These are phyloP conservation scores for Ctenodactylus gundi DNA, from an alignment of 2,113 vertebrate genomes.

Conservation along the genomic window DNA sequence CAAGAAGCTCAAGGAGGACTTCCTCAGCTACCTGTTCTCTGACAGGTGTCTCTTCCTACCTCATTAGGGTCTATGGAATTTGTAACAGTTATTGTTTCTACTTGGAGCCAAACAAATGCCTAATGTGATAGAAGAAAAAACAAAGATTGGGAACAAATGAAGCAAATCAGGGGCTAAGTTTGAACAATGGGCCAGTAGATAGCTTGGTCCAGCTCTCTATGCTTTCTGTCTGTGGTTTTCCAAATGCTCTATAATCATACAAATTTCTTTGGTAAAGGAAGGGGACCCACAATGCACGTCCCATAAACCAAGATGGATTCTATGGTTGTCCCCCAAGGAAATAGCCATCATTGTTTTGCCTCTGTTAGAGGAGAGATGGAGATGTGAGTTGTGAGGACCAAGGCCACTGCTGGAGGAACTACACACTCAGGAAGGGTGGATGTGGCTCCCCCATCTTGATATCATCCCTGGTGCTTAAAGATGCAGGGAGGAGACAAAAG, in stretches of 20 bases:
- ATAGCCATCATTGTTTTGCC: neutral
- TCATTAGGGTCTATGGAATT: neutral
- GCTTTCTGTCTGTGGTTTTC: neutral
- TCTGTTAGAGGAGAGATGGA: neutral
- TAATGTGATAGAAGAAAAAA: neutral
- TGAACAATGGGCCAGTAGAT: neutral
- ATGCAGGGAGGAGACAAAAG: neutral
- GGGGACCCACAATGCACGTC: too few species aligned
- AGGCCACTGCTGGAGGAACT: neutral
- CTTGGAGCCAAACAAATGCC: neutral
- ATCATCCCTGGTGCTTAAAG: too few species aligned
- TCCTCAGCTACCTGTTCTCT: neutral
- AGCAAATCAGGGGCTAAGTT: neutral
- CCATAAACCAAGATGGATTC: neutral
- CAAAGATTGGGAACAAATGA: neutral
- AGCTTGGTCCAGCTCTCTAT: neutral
- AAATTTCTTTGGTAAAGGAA: neutral
- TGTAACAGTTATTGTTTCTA: neutral
- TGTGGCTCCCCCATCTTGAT: fast-evolving
- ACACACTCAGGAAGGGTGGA: fast-evolving
- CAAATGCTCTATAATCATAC: neutral
- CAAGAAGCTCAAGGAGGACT: neutral
- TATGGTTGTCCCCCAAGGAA: fast-evolving
- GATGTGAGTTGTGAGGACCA: neutral
- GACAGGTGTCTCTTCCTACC: fast-evolving